These are phyloP conservation scores for Ctenicera cuprea DNA, from an alignment of 2,888 invertebrate genomes.

Conservation along the genomic window DNA sequence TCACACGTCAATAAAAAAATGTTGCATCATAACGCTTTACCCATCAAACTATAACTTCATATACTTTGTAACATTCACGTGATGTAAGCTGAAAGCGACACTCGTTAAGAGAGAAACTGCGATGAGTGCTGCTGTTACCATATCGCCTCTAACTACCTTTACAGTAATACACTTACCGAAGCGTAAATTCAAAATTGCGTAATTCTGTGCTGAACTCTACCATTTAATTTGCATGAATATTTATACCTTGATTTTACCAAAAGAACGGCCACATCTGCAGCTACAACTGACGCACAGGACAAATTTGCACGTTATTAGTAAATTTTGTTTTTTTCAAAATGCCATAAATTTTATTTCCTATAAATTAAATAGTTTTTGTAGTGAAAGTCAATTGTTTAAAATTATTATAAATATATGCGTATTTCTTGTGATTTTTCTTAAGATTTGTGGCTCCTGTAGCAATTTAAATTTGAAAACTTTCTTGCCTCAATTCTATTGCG, in stretches of 20 bases:
- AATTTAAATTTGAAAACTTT: no score
- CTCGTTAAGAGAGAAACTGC: not conserved
- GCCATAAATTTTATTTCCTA: no score
- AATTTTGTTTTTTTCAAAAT: no score
- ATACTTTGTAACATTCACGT: not conserved
- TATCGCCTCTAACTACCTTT: not conserved
- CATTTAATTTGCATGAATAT: not conserved
- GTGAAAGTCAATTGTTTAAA: no score
- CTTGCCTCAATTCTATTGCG: no score
- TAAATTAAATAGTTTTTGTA: no score
- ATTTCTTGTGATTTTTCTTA: no score
- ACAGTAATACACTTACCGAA: not conserved
- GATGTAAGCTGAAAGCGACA: not conserved
- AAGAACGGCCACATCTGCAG: not conserved
- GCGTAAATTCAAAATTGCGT: slow-evolving; percentile 2
- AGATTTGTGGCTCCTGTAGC: no score
- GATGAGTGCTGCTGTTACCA: not conserved
- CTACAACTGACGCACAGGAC: not conserved
- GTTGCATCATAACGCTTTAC: not conserved
- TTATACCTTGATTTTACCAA: not conserved
- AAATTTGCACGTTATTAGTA: not conserved
- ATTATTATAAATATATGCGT: no score
- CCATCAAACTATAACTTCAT: not conserved
- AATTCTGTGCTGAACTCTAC: not conserved
- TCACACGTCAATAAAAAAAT: not conserved